phyloP scores from a whole-genome alignment of 2,888 invertebrate species.

The Eurois occulta region DNA sequence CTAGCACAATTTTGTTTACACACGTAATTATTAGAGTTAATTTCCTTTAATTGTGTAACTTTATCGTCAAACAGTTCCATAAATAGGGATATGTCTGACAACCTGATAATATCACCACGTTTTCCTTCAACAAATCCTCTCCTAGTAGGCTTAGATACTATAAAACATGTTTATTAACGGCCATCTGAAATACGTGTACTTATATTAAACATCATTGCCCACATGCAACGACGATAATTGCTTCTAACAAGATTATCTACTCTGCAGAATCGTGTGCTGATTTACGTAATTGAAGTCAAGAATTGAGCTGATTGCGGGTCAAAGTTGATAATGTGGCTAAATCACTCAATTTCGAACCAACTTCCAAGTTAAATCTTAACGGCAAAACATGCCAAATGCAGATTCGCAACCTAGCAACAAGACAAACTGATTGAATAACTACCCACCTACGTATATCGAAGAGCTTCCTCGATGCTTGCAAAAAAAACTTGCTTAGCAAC shows the following conservation, averaged over 20 bases:
- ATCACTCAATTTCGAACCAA: conserved; percentile 34
- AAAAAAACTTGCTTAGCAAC: conserved; percentile 67
- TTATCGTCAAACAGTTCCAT: conserved; percentile 50
- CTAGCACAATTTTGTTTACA: conserved; percentile 5
- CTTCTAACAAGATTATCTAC: conserved; percentile 63
- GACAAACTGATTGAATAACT: conserved; percentile 53
- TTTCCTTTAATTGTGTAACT: conserved; percentile 39
- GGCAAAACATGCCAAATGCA: conserved; percentile 56
- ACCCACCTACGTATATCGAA: conserved; percentile 49
- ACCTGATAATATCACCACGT: conserved; percentile 54
- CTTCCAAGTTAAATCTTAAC: conserved; percentile 40
- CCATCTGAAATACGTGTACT: conserved; percentile 50
- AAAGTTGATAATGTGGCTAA: conserved; percentile 57
- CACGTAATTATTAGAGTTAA: conserved; percentile 36
- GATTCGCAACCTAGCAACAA: conserved; percentile 60
- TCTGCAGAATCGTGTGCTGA: conserved; percentile 55
- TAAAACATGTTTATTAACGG: conserved; percentile 44
- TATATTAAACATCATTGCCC: conserved; percentile 49
- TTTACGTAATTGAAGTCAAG: conserved; percentile 63
- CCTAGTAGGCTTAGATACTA: conserved; percentile 44
- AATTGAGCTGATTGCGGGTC: conserved; percentile 60
- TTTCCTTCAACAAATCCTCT: conserved; percentile 55
- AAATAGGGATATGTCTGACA: conserved; percentile 51
- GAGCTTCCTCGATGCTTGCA: conserved; percentile 63
- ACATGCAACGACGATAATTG: conserved; percentile 60